phyloP scores from a whole-genome alignment of 2,888 invertebrate genomes.

The Scelioninae gen. 2 region DNA sequence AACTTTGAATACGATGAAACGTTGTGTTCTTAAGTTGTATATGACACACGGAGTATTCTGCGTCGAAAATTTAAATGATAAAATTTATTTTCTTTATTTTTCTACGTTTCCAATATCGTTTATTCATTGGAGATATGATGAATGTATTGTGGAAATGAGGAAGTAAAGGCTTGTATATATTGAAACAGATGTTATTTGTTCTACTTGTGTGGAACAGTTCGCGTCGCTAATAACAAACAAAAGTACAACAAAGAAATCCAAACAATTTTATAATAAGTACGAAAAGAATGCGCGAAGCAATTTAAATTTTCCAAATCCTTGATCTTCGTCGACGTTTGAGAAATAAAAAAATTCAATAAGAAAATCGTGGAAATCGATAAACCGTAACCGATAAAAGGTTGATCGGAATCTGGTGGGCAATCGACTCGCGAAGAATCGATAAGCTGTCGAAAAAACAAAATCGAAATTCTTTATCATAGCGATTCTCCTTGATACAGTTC shows the following conservation, averaged over 20 bases:
- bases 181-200: conserved; percentile 48
- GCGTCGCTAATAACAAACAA: too few species aligned
- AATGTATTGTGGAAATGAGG: conserved; percentile 27
- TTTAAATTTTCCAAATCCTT: too few species aligned
- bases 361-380: too few species aligned
- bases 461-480: conserved; percentile 30
- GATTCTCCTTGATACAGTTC: conserved; percentile 50
- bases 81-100: conserved; percentile 12
- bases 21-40: neutral
- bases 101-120: conserved; percentile 1
- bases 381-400: too few species aligned
- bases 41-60: neutral
- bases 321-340: too few species aligned
- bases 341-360: too few species aligned
- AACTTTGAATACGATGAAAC: neutral
- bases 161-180: conserved; percentile 15
- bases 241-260: too few species aligned
- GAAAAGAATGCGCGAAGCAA: too few species aligned
- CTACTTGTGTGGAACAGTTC: too few species aligned
- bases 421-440: conserved; percentile 3
- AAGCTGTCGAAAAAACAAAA: conserved; percentile 24
- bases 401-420: too few species aligned
- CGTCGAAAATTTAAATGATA: conserved; percentile 1
- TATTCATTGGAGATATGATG: conserved; percentile 7
- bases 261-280: too few species aligned